Evolutionary conservation across 2,888 invertebrate genomes (phyloP).

Genomic region (Amblyjoppa fuscipennis): DNA sequence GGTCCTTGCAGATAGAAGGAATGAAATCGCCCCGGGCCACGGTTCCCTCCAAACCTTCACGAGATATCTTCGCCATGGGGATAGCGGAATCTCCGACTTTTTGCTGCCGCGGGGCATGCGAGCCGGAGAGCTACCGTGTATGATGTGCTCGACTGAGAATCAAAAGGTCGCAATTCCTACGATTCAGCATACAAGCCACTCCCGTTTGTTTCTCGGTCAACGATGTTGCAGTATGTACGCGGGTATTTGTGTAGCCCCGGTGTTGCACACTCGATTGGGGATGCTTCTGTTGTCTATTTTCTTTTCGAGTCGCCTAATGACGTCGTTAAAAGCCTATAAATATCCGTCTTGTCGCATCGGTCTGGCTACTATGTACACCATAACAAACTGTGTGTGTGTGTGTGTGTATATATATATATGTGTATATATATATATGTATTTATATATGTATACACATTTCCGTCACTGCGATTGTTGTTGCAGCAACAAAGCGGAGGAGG

Average conservation of each 20-base stretch:
- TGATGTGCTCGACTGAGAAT: not conserved
- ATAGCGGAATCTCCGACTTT: constrained; percentile 2
- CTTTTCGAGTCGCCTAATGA: constrained; percentile 69
- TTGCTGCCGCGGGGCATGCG: constrained; percentile 14
- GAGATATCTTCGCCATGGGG: constrained; percentile 17
- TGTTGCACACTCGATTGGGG: constrained; percentile 54
- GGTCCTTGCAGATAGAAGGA: constrained; percentile 17
- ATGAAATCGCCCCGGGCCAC: constrained; percentile 3
- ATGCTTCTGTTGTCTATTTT: constrained; percentile 62
- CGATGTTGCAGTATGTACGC: not conserved
- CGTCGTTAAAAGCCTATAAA: constrained; percentile 75
- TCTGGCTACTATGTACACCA: constrained; percentile 52
- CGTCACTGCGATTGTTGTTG: constrained; percentile 56
- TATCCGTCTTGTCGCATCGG: constrained; percentile 65
- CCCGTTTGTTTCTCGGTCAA: constrained; percentile 20
- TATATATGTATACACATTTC: not conserved
- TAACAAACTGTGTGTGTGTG: not conserved
- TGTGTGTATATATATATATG: not conserved
- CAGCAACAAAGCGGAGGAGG: constrained; percentile 37
- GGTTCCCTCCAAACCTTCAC: not conserved
- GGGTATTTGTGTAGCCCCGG: constrained; percentile 16
- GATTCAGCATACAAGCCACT: too few species aligned
- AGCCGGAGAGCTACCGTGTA: not conserved
- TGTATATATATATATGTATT: not conserved
- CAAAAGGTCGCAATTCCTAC: too few species aligned